Base-by-base conservation (phyloP, 2,113 vertebrate species). In the Gila orcuttii region DNA sequence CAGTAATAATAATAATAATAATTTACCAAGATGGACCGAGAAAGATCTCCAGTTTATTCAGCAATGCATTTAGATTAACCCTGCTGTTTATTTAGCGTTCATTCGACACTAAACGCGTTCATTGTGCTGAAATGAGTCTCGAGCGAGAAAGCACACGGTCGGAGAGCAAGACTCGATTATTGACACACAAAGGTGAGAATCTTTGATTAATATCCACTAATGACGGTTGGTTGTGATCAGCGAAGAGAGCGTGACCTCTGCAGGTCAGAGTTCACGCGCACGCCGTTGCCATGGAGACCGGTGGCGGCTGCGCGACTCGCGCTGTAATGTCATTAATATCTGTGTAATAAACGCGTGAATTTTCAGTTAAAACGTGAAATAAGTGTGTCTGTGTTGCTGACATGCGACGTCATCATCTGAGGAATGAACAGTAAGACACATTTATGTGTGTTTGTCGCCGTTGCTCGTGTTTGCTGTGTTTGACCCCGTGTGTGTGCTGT, bases 201-300 rank as follows among this genome's bases (percentile, higher is more conserved):
- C 2, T 39, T 13, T 36, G 2, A 39, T 59, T 21, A 39, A 36
- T 39, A 55, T 33, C n/a, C 47, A 21, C 0, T 5, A 17, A 28
- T 31, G 6, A 33, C 6, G 15, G 66, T 11, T 4, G 3, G 21
- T 10, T 2, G 36, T 1, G 68, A 71, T 71, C 68, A 33, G 21
- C 11, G 68, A 12, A 39, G 9, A 71, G 68, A 21, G 55, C 36
- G 55, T 23, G 55, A 39, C 77, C 31, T 55, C 71, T 45, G 82
- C 86, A n/a, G 94, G 95, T 94, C 94, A 94, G 90, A 90, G 93
- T 68, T 94, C 88, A 94, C 91, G 92, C 93, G 94, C 93, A 92
- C 91, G 91, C 89, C 85, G 95, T 96, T 94, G 90, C 93, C 94
- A 93, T 84, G 94, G 94, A 91, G 89, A 89, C 84, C 31, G 60